phyloP scores from a whole-genome alignment of 2,888 invertebrate species.

The Zonitis immaculata region DNA sequence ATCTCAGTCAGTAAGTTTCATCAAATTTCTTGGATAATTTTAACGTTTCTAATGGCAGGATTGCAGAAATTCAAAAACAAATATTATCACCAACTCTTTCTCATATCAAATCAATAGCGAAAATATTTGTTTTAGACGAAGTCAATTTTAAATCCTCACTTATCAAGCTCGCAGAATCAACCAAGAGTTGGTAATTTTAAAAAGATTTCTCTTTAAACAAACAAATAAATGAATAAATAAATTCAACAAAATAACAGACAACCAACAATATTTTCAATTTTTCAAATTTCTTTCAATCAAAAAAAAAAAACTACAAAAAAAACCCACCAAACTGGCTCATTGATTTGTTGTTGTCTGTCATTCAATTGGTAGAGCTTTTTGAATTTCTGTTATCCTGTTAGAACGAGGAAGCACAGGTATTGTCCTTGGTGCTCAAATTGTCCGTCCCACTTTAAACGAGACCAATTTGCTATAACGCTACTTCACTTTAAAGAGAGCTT shows the following conservation, averaged over 20 bases:
- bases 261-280: not conserved
- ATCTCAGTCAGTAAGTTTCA: constrained; percentile 76
- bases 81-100: not conserved
- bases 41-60: constrained; percentile 11
- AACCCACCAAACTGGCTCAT: no score
- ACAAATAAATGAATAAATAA: no score
- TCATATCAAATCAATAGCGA: not conserved
- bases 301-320: no score
- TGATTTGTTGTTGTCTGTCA: not conserved
- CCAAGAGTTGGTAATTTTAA: not conserved
- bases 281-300: no score
- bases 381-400: constrained; percentile 26
- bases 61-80: constrained; percentile 2
- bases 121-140: not conserved
- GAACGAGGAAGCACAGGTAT: constrained; percentile 34
- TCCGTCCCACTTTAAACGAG: constrained; percentile 21
- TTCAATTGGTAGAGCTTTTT: not conserved
- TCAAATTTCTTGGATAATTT: constrained; percentile 6
- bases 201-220: no score
- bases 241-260: not conserved
- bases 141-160: not conserved
- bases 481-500: not conserved
- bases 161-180: not conserved
- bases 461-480: not conserved
- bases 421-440: constrained; percentile 31